Conservation (phyloP, 2,113 vertebrate species). For the human region GRCh38 chr15:61309001-61309500, state of each 20-base stretch:
- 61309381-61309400: slow-evolving; percentile 56
- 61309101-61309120: slow-evolving; percentile 65
- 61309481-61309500: background rate
- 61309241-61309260: slow-evolving; percentile 74
- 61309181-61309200: slow-evolving; percentile 74
- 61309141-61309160: slow-evolving; percentile 67
- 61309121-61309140: slow-evolving; percentile 56
- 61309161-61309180: slow-evolving; percentile 68
- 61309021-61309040: background rate
- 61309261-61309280: slow-evolving; percentile 62
- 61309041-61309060: background rate
- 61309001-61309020: background rate
- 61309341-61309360: slow-evolving; percentile 74
- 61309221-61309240: slow-evolving; percentile 72
- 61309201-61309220: slow-evolving; percentile 64
- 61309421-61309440: background rate
- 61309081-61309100: background rate
- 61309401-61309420: slow-evolving; percentile 45
- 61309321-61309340: slow-evolving; percentile 78
- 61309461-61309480: background rate
- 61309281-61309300: slow-evolving; percentile 72
- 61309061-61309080: too few relatives aligned
- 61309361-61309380: slow-evolving; percentile 75
- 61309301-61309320: slow-evolving; percentile 75
- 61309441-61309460: background rate